A percentile compares a stretch with the other conserved stretches of the same genome.
These are phyloP conservation scores for Sylvicola cinctus DNA, from an alignment of 2,888 invertebrate species.

Conservation along the genomic window DNA sequence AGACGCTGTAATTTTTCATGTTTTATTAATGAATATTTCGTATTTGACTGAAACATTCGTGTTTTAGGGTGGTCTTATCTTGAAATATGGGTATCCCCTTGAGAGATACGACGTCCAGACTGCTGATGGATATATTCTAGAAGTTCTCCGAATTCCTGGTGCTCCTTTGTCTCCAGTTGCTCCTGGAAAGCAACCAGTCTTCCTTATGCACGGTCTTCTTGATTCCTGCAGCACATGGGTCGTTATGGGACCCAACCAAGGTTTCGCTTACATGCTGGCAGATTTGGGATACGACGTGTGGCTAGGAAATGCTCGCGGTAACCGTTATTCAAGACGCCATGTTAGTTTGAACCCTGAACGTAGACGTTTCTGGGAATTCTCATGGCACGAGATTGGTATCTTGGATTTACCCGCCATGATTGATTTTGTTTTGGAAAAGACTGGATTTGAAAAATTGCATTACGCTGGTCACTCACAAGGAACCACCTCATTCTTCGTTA, in stretches of 20 bases:
- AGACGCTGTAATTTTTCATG: no score
- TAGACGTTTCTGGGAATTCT: slow-evolving; percentile 20
- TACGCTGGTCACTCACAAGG: slow-evolving; percentile 44
- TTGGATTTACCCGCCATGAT: slow-evolving; percentile 42
- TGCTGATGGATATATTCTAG: slow-evolving; percentile 57
- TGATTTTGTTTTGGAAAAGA: slow-evolving; percentile 28
- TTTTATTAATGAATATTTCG: no score
- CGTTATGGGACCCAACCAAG: slow-evolving; percentile 42
- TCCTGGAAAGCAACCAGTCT: slow-evolving; percentile 24
- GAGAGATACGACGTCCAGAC: slow-evolving; percentile 45
- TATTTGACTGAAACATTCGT: no score
- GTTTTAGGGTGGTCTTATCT: no score
- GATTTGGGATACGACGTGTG: slow-evolving; percentile 26
- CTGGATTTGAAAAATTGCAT: slow-evolving; percentile 28
- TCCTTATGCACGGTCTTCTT: slow-evolving; percentile 52
- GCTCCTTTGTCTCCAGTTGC: slow-evolving; percentile 26
- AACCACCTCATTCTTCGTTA: slow-evolving; percentile 27
- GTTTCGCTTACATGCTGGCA: slow-evolving; percentile 26
- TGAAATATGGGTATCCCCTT: slow-evolving; percentile 30
- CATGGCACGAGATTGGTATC: slow-evolving; percentile 32
- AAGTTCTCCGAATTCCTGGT: slow-evolving; percentile 48
- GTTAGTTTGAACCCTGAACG: slow-evolving; percentile 16
- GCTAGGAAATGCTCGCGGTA: slow-evolving; percentile 25
- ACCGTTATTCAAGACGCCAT: slow-evolving; percentile 24
- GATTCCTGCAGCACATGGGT: slow-evolving; percentile 56